A percentile compares a stretch with the other conserved stretches of the same genome.
phyloP scores from a whole-genome alignment of 92 coral and sea anemone species.

The Parazoanthus swiftii region DNA sequence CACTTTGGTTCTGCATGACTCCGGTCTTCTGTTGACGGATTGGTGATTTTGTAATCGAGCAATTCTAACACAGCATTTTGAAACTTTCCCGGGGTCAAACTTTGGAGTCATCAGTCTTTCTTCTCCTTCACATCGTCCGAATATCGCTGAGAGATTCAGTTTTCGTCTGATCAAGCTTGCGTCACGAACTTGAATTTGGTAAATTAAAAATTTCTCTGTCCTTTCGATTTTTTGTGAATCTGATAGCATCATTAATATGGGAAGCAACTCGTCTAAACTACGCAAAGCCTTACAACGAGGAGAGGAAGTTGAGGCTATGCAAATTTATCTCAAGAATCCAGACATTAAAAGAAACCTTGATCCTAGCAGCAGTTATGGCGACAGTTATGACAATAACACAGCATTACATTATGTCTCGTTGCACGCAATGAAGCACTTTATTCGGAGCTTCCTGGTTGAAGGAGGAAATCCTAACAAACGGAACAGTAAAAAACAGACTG shows the following conservation, averaged over 20 bases:
- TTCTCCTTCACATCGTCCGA: neutral
- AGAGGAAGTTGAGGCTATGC: conserved; percentile 96
- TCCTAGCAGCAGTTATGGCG: conserved; percentile 88
- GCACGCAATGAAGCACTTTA: conserved; percentile 87
- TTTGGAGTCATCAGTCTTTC: neutral
- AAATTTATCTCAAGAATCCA: conserved; percentile 83
- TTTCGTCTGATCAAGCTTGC: neutral
- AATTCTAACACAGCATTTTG: conserved; percentile 6
- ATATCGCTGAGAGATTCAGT: neutral
- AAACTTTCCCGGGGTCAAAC: neutral
- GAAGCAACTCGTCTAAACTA: conserved; percentile 87
- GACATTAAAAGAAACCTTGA: conserved; percentile 86
- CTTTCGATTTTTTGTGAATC: neutral
- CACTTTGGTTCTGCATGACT: conserved; percentile 23
- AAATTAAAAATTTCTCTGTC: neutral
- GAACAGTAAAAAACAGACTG: conserved; percentile 72
- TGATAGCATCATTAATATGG: conserved; percentile 57
- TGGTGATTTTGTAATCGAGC: conserved; percentile 5
- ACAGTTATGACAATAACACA: conserved; percentile 77
- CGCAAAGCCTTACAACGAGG: conserved; percentile 97
- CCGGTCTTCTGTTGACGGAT: conserved; percentile 9
- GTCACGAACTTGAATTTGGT: neutral
- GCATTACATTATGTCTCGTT: conserved; percentile 81
- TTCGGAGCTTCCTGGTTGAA: conserved; percentile 86
- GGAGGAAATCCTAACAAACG: conserved; percentile 75